These are phyloP conservation scores for Polyommatus iphigenia DNA, from an alignment of 2,888 invertebrate species.

Conservation along the genomic window DNA sequence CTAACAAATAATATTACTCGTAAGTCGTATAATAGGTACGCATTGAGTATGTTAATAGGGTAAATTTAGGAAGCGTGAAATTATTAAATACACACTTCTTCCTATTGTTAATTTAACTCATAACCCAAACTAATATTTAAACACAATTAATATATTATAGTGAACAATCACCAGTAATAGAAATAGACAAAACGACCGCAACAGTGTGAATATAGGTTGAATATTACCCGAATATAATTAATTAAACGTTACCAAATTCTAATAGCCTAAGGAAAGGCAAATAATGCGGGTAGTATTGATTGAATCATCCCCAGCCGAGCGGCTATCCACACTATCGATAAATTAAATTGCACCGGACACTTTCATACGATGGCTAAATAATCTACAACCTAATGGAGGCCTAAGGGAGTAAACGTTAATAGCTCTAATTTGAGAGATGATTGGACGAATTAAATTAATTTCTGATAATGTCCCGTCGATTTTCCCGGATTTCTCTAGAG, in stretches of 20 bases:
- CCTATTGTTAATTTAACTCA: neutral
- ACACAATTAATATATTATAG: neutral
- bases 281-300: conserved; percentile 44
- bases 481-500: neutral
- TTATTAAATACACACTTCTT: neutral
- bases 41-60: too few species aligned
- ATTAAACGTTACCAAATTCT: conserved; percentile 55
- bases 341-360: conserved; percentile 37
- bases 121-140: neutral
- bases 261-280: conserved; percentile 53
- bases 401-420: conserved; percentile 47
- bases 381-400: conserved; percentile 52
- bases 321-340: conserved; percentile 17
- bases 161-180: neutral
- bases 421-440: conserved; percentile 54
- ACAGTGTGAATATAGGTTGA: conserved; percentile 16
- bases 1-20: neutral
- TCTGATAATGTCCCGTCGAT: conserved; percentile 4
- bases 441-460: conserved; percentile 36
- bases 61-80: neutral
- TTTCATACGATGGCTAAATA: conserved; percentile 66
- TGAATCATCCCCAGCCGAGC: neutral
- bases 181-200: conserved; percentile 17
- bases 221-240: conserved; percentile 41
- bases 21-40: too few species aligned